Evolutionary conservation across 2,113 vertebrate species (phyloP).

Genomic region (Pollachius pollachius): DNA sequence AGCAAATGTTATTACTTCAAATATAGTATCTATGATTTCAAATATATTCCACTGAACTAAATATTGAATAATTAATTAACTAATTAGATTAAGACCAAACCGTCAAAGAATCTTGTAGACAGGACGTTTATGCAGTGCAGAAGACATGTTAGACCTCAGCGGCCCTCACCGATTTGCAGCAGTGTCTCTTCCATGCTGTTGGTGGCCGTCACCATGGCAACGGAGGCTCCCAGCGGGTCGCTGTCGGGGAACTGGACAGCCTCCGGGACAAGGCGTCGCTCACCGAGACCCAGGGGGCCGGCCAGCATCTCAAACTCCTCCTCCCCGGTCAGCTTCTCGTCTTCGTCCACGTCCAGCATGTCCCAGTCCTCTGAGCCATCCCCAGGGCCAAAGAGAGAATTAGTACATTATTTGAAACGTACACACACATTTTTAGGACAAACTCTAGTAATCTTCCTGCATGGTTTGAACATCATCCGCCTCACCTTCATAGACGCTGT

Average conservation of each 20-base stretch:
- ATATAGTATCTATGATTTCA: no score
- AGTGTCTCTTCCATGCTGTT: conserved; percentile 98
- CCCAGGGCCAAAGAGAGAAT: conserved; percentile 31
- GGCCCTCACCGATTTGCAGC: conserved; percentile 88
- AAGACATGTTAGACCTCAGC: not conserved
- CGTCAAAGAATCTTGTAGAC: no score
- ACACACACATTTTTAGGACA: not conserved
- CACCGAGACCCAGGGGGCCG: conserved; percentile 88
- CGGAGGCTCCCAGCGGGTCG: conserved; percentile 91
- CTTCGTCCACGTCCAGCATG: conserved; percentile 95
- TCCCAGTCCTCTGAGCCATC: conserved; percentile 91
- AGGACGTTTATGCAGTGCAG: no score
- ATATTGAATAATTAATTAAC: no score
- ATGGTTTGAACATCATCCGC: no score
- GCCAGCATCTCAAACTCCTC: conserved; percentile 95
- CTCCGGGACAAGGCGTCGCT: conserved; percentile 87
- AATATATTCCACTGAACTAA: no score
- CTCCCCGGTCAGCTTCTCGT: conserved; percentile 92
- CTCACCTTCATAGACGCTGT: conserved; percentile 97
- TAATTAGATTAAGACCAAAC: no score
- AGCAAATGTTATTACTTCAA: no score
- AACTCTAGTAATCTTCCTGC: not conserved
- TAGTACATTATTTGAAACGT: not conserved
- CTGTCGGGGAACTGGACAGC: conserved; percentile 96
- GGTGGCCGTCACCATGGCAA: conserved; percentile 97